Base-by-base conservation (phyloP, 1,140 invertebrate species). In the Trichonephila clavata region DNA sequence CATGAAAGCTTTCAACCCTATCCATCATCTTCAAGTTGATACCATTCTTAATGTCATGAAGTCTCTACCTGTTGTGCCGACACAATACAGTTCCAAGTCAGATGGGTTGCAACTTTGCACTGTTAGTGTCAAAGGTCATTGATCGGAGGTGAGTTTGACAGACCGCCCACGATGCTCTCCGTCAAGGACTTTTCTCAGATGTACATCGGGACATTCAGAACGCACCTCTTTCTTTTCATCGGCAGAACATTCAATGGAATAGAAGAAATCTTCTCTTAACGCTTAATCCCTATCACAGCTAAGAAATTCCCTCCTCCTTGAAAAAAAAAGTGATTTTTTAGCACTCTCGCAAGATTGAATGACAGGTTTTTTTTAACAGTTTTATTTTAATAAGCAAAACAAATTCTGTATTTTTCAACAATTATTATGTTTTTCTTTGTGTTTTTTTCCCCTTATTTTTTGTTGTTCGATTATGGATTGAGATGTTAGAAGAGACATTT, bases 81-180 rank as follows among this genome's bases (percentile, higher is more conserved):
- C 16, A 32, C 32, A 77, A 39, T 77, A 68, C 24, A 39, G 27
- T 77, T 68, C 71, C 71, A 32, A 32, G 27, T 77, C 27, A 32
- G 57, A 60, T 86, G 13, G 18, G 13, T 24, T 13, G 89, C 83
- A 91, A 91, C 89, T 91, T 65, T 50, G 89, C 59, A 61, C 89
- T 92, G 43, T 59, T 18, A 10, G 77, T 81, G 90, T 86, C 81
- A 92, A 80, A 59, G 90, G 80, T 84, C 43, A 61, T 57, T 83
- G 89, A 91, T 91, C 89, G 60, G 80, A 92, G 90, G 81, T 92
- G 63, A 84, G 63, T 68, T 86, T 92, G 90, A 92, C 60, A 92
- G 90, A 92, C 89, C 89, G 89, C 90, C 90, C 90, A 92, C 90
- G 90, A 86, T 32, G 90, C 14, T 65, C 39, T 13, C 83, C 32